Conservation (phyloP, 2,113 vertebrate genomes). For the Gambusia affinis region DNA sequence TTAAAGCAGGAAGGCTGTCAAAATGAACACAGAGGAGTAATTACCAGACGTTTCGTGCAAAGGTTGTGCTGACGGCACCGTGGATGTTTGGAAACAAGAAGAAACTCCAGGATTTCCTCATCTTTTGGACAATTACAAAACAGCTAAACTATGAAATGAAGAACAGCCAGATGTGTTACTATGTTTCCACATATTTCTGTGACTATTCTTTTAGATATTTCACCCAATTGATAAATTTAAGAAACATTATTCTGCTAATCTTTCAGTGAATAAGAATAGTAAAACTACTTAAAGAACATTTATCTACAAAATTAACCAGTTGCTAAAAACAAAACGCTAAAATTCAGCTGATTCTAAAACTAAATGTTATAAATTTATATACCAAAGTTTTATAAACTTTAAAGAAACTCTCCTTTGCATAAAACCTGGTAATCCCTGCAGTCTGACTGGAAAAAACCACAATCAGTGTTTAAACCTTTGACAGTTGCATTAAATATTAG, state of each 20-base stretch:
- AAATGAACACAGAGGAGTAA: neutral
- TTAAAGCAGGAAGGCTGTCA: conserved; percentile 11
- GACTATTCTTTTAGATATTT: neutral
- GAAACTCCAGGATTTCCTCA: neutral
- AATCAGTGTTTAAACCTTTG: no score
- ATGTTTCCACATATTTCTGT: neutral
- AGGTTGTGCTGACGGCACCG: neutral
- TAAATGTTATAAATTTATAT: no score
- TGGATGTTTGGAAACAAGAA: neutral
- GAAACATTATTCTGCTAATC: neutral
- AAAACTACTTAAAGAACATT: no score
- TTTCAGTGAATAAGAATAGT: no score
- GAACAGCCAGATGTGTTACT: neutral
- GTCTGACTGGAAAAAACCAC: no score
- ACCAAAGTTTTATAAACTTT: no score
- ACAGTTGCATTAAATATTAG: no score
- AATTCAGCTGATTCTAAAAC: no score
- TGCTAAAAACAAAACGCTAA: no score
- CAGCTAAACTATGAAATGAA: neutral
- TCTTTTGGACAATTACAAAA: neutral
- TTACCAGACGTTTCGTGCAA: neutral
- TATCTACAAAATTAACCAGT: no score
- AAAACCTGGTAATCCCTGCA: no score
- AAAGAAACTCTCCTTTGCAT: no score
- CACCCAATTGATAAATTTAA: neutral